Percentiles rank a stretch among this genome's conserved stretches.
Evolutionary conservation across 2,888 invertebrate genomes (phyloP).

Genomic region (Endotricha flammealis): DNA sequence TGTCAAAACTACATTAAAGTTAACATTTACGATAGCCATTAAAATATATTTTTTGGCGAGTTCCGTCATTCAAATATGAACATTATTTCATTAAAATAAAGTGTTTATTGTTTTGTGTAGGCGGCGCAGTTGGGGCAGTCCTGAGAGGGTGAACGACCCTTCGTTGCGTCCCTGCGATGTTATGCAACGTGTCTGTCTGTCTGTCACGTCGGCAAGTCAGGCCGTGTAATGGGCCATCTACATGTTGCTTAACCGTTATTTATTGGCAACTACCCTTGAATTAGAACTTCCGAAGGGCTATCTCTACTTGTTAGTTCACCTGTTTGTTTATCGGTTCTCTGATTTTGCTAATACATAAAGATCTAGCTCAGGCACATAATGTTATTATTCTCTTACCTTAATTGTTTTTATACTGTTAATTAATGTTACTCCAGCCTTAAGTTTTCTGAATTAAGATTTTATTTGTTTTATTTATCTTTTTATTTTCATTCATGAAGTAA

Average conservation of each 20-base stretch:
- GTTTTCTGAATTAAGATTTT: too few species aligned
- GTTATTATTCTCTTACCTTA: too few species aligned
- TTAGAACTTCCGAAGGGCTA: too few species aligned
- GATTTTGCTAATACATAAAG: too few species aligned
- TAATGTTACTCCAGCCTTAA: too few species aligned
- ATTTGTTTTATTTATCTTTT: too few species aligned
- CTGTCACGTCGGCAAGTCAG: constrained; percentile 39
- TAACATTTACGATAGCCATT: background rate
- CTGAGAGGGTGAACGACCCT: constrained; percentile 52
- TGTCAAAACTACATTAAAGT: background rate
- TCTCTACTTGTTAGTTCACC: too few species aligned
- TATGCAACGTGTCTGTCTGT: constrained; percentile 41
- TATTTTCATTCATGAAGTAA: too few species aligned
- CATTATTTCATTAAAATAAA: constrained; percentile 17
- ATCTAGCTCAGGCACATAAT: too few species aligned
- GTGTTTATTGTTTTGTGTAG: constrained; percentile 12
- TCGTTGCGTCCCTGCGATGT: constrained; percentile 28
- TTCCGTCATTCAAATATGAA: constrained; percentile 12
- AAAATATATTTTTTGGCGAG: background rate
- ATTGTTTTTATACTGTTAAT: too few species aligned
- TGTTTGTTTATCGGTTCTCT: too few species aligned
- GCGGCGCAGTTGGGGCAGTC: constrained; percentile 4
- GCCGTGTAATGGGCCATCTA: constrained; percentile 18
- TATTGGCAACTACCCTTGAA: constrained; percentile 12
- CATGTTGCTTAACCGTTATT: constrained; percentile 21